Evolutionary conservation across 2,113 vertebrate genomes (phyloP), one percentile per base, ranked within the genome.

Genomic region (Nettapus auritus): DNA sequence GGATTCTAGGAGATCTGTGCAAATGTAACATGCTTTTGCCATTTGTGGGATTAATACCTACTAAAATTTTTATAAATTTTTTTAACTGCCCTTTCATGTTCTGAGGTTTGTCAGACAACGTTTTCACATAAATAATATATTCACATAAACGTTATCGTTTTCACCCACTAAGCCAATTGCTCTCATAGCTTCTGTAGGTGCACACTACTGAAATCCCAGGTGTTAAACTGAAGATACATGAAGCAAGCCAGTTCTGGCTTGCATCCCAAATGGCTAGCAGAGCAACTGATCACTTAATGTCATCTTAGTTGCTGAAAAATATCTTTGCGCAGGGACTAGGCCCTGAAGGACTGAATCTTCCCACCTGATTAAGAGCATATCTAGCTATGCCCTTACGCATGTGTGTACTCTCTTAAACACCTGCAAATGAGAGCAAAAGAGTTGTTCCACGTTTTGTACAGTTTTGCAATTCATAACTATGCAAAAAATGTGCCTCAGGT

Each of bases 1-100:
- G n/a, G 28, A 5, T 50, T 88, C 38, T 14, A 4, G 42, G 56
- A 59, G 44, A 33, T 50, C 53, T 91, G 17, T 56, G 63, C 25
- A 57, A 57, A 59, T 28, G 19, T 13, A 56, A 0, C 1, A 0
- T 19, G 66, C 7, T 46, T 60, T 48, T 90, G 67, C 40, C 0
- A 0, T 42, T 67, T 46, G 46, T 59, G 69, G 56, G 10, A 33
- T 71, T 26, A 42, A 79, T 73, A 50, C 31, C 57, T 38, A 0
- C 69, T 33, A 26, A 78, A 81, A 40, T 33, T 6, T 53, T n/a
- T n/a, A n/a, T n/a, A n/a, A n/a, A n/a, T n/a, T n/a, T n/a, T n/a
- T n/a, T 57, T 16, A 22, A 57, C 31, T 56, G 48, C 17, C 71
- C 44, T 83, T 46, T 20, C 42, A 46, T 22, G 19, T 33, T 13